Evolutionary conservation across 2,113 vertebrate genomes (phyloP).

Genomic region (Mus pahari): DNA sequence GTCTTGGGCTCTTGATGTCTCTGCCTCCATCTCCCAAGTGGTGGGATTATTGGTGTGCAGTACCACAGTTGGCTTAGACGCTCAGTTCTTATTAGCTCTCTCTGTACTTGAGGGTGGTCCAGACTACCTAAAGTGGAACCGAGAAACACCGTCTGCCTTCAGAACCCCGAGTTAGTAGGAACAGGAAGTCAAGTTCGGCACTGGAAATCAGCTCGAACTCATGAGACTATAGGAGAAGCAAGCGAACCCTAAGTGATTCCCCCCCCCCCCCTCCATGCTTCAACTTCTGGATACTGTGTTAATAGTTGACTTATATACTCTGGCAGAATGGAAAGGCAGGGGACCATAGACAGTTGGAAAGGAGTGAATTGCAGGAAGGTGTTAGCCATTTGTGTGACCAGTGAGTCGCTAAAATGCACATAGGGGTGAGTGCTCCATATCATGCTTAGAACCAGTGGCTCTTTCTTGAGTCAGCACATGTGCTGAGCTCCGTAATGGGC

Average conservation of each 20-base stretch:
- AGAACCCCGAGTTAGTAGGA: background rate
- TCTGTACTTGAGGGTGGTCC: background rate
- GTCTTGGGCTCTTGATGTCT: background rate
- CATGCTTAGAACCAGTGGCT: background rate
- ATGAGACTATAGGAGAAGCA: background rate
- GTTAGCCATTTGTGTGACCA: background rate
- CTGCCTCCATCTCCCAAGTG: background rate
- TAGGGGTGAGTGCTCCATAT: background rate
- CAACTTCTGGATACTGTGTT: background rate
- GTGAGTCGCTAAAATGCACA: background rate
- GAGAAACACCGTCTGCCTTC: background rate
- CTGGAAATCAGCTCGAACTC: background rate
- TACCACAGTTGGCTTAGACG: background rate
- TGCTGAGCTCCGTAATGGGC: background rate
- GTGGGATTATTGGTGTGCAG: background rate
- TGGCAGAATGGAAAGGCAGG: background rate
- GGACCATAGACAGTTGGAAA: background rate
- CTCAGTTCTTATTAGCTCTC: background rate
- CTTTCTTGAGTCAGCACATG: background rate
- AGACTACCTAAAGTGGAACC: background rate
- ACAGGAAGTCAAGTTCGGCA: background rate
- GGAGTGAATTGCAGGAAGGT: background rate
- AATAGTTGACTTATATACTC: background rate
- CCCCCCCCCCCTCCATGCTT: too few species aligned
- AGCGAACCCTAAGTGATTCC: background rate